Evolutionary conservation across 2,797 vertebrate genomes (phyloP), one percentile per base, ranked within the genome.

Genomic region (Fistularia commersonii): DNA sequence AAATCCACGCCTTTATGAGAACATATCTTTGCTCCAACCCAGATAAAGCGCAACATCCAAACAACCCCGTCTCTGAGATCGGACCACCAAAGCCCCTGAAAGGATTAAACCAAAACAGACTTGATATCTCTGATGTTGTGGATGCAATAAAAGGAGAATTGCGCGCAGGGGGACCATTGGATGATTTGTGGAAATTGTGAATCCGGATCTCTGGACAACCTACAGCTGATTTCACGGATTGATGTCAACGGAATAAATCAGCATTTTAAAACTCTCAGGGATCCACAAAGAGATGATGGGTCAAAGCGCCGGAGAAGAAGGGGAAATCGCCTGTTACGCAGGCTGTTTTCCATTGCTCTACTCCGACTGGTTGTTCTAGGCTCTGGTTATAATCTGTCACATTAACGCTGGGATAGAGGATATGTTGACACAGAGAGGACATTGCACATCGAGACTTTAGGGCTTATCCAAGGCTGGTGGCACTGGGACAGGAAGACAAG

Each of bases 361-460:
- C 66, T 46, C 72, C 50, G 72, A 53, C 74, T 75, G 72, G 51
- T 66, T 78, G 69, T 82, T 77, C 76, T 64, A 47, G 69, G 80
- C 76, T 77, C 72, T 81, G 80, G 79, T 85, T 86, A 72, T 80
- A 79, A 81, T 80, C 80, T 87, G 87, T 88, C 87, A 88, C 84
- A 86, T 88, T 87, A 85, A 83, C 49, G 76, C 70, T 74, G 65
- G 62, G 64, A 65, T 74, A 67, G 77, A 76, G 78, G 79, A 87
- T 72, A 83, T 81, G 81, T 82, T 88, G 86, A 87, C 82, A 87
- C 79, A 81, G 84, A 83, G 83, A 89, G 87, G 87, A 89, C 80
- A 85, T 66, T 84, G 84, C 84, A 80, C 73, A 85, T 79, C 57
- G 79, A 69, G 78, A 80, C 87, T 77, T 68, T 62, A 64, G 81